Base-by-base conservation (phyloP, 2,113 vertebrate genomes). In the Melanotaenia duboulayi region DNA sequence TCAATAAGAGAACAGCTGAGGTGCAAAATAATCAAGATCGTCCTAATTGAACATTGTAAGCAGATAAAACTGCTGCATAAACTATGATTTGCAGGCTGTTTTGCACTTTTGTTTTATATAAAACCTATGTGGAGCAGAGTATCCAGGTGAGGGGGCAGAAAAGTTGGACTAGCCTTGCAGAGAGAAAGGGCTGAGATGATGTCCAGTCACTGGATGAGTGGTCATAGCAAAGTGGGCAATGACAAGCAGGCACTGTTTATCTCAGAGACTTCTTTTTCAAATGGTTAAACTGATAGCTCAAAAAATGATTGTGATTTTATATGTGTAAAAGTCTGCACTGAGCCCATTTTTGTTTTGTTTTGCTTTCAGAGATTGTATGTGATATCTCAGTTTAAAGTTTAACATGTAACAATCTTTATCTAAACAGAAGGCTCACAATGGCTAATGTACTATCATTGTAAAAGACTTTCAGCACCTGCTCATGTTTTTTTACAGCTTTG, bases 71-170 rank as follows among this genome's bases (percentile, higher is more conserved):
- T 37, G 39, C 11, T 35, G 25, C 25, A 44, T 0, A 35, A 35
- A 35, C 8, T 9, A 35, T 35, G 32, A 9, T 35, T 20, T 50
- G 3, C 65, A 48, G 32, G 20, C 24, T 17, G 22, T 48, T 37
- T 73, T 46, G 49, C 24, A 49, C 11, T 32, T 48, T 37, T 17
- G 11, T 17, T 24, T 78, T 19, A 22, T 64, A 17, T 1, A 55
- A 44, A 28, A 39, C 12, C 6, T 75, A 44, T 35, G 35, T 61
- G 35, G 0, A 23, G n/a, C n/a, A 24, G 25, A 24, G 55, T 65
- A 78, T 76, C 32, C 68, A 76, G 78, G 78, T 74, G 65, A 83
- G 42, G 19, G 69, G 67, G 65, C 42, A 83, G 11, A 48, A 20
- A 17, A 13, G 67, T 69, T 63, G 71, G 74, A 61, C 4, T 13